Conservation (phyloP, 2,888 invertebrate species). For the Ophraella communa region DNA sequence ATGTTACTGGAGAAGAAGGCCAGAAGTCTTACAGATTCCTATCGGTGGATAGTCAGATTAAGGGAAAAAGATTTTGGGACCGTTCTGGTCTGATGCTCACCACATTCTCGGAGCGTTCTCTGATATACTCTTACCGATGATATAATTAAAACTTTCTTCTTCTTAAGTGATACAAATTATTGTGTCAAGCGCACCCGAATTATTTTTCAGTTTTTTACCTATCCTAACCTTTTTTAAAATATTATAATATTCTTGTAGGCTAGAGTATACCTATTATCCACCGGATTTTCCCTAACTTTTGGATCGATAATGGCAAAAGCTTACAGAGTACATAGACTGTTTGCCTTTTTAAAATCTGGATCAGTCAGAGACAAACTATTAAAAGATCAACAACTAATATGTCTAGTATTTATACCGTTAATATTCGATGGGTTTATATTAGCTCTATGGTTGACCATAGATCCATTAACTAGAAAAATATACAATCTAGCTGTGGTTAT, state of each 20-base stretch:
- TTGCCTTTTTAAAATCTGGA: conserved; percentile 81
- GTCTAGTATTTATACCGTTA: conserved; percentile 80
- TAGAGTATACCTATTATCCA: conserved; percentile 85
- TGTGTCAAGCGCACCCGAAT: no score
- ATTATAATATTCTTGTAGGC: conserved; percentile 65
- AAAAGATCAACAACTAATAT: conserved; percentile 88
- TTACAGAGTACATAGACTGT: conserved; percentile 89
- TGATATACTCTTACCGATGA: no score
- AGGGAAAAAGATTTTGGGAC: no score
- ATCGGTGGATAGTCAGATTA: no score
- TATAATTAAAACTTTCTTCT: no score
- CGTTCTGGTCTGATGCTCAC: no score
- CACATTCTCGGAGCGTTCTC: no score
- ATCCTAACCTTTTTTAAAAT: background rate
- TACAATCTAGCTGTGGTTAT: conserved; percentile 83
- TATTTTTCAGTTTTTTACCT: no score
- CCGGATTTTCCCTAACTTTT: conserved; percentile 90
- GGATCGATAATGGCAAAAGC: conserved; percentile 96
- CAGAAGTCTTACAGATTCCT: no score
- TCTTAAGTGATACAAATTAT: no score
- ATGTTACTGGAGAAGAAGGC: no score
- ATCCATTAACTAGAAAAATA: conserved; percentile 86
- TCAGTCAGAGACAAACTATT: conserved; percentile 89
- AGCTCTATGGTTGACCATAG: conserved; percentile 82
- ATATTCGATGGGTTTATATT: conserved; percentile 84